Conservation (phyloP, 2,888 invertebrate genomes). For the Clivina fossor region DNA sequence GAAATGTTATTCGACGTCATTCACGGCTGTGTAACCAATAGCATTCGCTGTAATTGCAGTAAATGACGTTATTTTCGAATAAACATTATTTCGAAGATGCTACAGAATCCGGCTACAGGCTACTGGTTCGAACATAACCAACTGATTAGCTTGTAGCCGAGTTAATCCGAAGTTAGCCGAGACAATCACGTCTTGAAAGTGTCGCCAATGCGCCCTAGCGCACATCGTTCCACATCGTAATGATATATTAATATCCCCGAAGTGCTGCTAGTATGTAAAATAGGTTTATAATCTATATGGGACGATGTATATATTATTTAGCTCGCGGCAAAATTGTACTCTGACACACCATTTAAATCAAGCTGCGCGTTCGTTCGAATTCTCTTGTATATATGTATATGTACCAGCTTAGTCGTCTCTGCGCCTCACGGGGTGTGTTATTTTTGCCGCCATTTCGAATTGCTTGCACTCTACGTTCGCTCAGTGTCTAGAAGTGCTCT, state of each 20-base stretch:
- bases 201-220: neutral
- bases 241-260: slow-evolving; percentile 53
- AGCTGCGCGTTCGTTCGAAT: slow-evolving; percentile 26
- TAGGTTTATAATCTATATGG: slow-evolving; percentile 53
- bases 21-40: no score
- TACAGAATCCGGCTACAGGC: no score
- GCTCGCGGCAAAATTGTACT: slow-evolving; percentile 44
- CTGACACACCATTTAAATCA: slow-evolving; percentile 37
- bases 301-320: slow-evolving; percentile 51
- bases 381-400: neutral
- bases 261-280: slow-evolving; percentile 54
- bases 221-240: slow-evolving; percentile 49
- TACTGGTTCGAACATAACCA: no score
- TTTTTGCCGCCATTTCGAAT: slow-evolving; percentile 23
- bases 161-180: slow-evolving; percentile 16
- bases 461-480: neutral
- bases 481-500: slow-evolving; percentile 20
- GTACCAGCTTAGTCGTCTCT: neutral
- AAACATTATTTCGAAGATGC: no score
- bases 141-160: no score
- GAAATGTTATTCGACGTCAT: no score
- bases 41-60: no score
- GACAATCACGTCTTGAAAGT: neutral
- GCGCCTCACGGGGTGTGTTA: neutral
- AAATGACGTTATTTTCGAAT: no score